These are phyloP conservation scores for Cotesia vestalis DNA, from an alignment of 1,140 invertebrate species.

Conservation along the genomic window DNA sequence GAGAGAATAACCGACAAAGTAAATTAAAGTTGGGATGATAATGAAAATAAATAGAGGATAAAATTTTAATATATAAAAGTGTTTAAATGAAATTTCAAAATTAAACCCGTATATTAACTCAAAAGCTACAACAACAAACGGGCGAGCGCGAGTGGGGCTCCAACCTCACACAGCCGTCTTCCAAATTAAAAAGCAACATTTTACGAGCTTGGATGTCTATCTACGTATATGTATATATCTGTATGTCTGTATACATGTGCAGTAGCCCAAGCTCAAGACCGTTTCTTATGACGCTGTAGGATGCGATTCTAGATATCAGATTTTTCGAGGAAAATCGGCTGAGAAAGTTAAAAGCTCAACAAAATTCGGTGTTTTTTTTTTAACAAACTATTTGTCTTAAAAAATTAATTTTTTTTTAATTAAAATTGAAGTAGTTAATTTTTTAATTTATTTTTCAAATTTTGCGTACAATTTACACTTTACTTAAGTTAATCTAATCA, in stretches of 20 bases:
- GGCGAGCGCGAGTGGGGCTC: conserved; percentile 17
- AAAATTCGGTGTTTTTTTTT: too few relatives aligned
- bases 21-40: too few relatives aligned
- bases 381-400: too few relatives aligned
- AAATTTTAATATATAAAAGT: conserved; percentile 20
- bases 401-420: too few relatives aligned
- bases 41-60: conserved; percentile 9
- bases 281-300: background rate
- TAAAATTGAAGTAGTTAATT: too few relatives aligned
- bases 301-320: conserved; percentile 6
- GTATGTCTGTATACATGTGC: background rate
- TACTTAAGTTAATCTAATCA: too few relatives aligned
- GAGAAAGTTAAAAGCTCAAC: too few relatives aligned
- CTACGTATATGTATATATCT: too few relatives aligned
- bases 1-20: background rate
- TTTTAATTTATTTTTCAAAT: too few relatives aligned
- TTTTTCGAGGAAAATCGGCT: conserved; percentile 2
- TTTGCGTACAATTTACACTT: too few relatives aligned
- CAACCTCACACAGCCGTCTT: conserved; percentile 40
- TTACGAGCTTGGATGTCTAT: conserved; percentile 44
- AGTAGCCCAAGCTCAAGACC: conserved; percentile 2
- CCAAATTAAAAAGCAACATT: conserved; percentile 66
- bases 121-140: background rate
- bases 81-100: conserved; percentile 62
- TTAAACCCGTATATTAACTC: conserved; percentile 65